Evolutionary conservation across 2,113 vertebrate genomes (phyloP).

Genomic region (Tamias sibiricus): DNA sequence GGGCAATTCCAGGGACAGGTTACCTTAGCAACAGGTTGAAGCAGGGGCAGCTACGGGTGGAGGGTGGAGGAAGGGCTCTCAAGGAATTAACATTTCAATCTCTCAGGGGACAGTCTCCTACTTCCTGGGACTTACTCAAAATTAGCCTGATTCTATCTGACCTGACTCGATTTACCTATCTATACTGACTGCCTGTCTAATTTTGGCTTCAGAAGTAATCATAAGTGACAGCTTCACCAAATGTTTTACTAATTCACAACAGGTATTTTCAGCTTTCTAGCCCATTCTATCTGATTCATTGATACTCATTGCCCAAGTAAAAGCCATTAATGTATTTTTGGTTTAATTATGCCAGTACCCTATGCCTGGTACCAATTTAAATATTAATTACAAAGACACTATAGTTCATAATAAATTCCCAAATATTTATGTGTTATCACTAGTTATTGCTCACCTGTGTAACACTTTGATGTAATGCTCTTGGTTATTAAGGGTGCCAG

Average conservation of each 20-base stretch:
- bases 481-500: neutral
- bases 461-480: neutral
- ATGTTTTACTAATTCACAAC: neutral
- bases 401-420: neutral
- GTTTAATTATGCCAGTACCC: neutral
- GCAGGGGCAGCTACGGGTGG: too few species aligned
- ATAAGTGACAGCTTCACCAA: neutral
- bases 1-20: too few species aligned
- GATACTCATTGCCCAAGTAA: neutral
- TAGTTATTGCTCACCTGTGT: neutral
- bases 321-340: neutral
- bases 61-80: too few species aligned
- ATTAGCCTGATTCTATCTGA: too few species aligned
- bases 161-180: too few species aligned
- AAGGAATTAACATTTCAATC: too few species aligned
- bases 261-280: neutral
- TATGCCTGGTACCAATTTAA: neutral
- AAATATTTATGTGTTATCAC: too few species aligned
- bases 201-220: too few species aligned
- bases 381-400: neutral
- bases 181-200: too few species aligned
- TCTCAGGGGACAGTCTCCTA: too few species aligned
- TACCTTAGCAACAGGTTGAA: too few species aligned
- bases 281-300: neutral
- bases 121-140: too few species aligned